Evolutionary conservation across 2,113 vertebrate species (phyloP).

Genomic region (Mesocricetus auratus): DNA sequence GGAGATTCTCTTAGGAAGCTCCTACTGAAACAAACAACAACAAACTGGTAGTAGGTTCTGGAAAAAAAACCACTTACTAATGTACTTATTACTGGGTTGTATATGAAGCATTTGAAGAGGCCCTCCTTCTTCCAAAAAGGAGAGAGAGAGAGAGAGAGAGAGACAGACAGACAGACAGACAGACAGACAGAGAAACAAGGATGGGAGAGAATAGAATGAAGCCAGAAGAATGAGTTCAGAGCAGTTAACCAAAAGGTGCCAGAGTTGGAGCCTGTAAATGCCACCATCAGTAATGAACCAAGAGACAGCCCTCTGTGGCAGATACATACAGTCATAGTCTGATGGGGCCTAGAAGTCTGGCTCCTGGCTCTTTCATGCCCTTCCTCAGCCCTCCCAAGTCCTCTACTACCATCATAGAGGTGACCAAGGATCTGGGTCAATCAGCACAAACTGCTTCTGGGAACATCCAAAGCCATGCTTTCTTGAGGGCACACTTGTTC

Average conservation of each 20-base stretch:
- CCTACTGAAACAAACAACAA: not conserved
- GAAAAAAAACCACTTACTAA: not conserved
- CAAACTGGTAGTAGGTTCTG: not conserved
- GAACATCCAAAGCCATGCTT: not conserved
- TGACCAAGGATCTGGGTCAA: not conserved
- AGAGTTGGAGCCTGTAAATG: not conserved
- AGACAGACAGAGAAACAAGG: no score
- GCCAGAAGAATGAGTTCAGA: not conserved
- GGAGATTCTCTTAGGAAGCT: not conserved
- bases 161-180: no score
- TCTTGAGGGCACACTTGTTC: not conserved
- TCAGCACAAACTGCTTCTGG: not conserved
- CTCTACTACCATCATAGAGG: not conserved
- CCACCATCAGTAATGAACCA: no score
- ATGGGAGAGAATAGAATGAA: not conserved
- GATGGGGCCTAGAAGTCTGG: not conserved
- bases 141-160: no score
- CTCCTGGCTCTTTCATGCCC: not conserved
- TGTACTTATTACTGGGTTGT: not conserved
- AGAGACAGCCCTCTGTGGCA: not conserved
- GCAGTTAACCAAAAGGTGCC: not conserved
- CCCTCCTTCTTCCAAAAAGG: no score
- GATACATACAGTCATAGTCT: not conserved
- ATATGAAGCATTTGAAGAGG: not conserved
- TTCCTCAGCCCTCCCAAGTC: not conserved